Conservation (phyloP, 2,113 vertebrate genomes). For the Hippolais icterina region DNA sequence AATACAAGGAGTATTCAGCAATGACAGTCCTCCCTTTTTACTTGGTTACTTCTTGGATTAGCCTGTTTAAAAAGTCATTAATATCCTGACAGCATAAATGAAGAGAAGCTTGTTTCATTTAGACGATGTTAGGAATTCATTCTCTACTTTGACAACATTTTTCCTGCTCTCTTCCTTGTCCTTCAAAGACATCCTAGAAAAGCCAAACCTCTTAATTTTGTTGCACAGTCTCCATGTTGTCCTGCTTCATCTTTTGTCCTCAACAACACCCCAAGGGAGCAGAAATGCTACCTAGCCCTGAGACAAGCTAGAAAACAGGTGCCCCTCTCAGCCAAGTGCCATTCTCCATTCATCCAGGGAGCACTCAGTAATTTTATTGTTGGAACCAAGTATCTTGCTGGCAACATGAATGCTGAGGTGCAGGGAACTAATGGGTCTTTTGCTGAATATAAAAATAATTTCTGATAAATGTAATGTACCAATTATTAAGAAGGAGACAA, state of each 20-base stretch:
- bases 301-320: background rate
- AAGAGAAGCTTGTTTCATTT: background rate
- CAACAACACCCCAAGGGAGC: background rate
- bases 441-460: background rate
- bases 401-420: background rate
- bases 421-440: background rate
- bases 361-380: background rate
- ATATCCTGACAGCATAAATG: background rate
- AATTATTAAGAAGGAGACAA: background rate
- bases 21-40: background rate
- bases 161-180: background rate
- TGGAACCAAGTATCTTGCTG: background rate
- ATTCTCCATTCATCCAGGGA: background rate
- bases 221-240: background rate
- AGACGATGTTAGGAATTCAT: background rate
- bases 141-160: background rate
- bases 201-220: background rate
- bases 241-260: background rate
- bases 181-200: background rate
- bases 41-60: conserved; percentile 4
- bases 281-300: background rate
- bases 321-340: background rate
- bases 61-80: background rate
- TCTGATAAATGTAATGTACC: background rate
- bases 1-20: background rate